phyloP scores from a whole-genome alignment of 2,888 invertebrate genomes.

The Dorcus hopei region DNA sequence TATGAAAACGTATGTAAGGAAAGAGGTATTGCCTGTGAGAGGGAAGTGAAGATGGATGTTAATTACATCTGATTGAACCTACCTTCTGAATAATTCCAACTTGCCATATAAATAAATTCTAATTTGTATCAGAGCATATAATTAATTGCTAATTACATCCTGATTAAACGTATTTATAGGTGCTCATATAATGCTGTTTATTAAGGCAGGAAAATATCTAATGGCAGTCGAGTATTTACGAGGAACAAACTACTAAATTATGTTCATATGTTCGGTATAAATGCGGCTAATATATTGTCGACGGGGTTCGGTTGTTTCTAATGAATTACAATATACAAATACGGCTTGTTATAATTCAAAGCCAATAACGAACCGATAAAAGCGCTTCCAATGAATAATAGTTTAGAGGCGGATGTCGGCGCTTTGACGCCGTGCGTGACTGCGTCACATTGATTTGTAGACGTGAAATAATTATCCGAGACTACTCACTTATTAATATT shows the following conservation, averaged over 20 bases:
- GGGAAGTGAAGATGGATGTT: too few species aligned
- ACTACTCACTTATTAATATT: constrained; percentile 30
- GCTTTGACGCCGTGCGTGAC: constrained; percentile 25
- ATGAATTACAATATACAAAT: constrained; percentile 13
- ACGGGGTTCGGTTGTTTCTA: constrained; percentile 3
- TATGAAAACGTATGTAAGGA: too few species aligned
- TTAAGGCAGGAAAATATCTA: too few species aligned
- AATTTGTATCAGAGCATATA: too few species aligned
- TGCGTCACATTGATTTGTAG: constrained; percentile 27
- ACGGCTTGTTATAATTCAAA: constrained; percentile 13
- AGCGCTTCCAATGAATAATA: constrained; percentile 16
- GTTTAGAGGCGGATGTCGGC: constrained; percentile 20
- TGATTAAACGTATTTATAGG: too few species aligned
- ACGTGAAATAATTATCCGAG: constrained; percentile 30
- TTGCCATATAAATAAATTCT: too few species aligned
- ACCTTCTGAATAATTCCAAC: too few species aligned
- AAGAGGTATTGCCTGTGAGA: too few species aligned
- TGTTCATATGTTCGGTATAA: constrained; percentile 13
- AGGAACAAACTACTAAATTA: constrained; percentile 13
- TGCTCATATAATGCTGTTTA: too few species aligned
- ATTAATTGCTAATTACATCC: too few species aligned
- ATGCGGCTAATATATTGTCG: constrained; percentile 13
- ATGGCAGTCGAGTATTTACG: neutral
- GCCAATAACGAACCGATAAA: constrained; percentile 15
- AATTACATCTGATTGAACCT: too few species aligned